Conservation (phyloP, 2,888 invertebrate genomes). For the Antheraea assamensis region DNA sequence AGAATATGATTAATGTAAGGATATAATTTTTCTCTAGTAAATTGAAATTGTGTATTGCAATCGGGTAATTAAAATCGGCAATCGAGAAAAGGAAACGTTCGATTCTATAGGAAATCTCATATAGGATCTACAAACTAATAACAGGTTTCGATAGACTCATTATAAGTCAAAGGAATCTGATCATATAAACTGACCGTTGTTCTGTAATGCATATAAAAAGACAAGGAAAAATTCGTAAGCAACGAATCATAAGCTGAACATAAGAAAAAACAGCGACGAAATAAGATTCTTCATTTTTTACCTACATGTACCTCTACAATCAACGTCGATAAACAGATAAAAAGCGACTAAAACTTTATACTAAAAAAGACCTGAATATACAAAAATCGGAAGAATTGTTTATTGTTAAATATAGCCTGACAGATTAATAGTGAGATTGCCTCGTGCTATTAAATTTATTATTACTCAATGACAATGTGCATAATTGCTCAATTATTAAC, state of each 20-base stretch:
- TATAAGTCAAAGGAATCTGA: not conserved
- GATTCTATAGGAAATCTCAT: not conserved
- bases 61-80: not conserved
- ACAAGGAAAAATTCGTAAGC: constrained; percentile 1
- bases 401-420: not conserved
- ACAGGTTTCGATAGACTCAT: not conserved
- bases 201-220: not conserved
- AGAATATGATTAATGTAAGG: not conserved
- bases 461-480: not conserved
- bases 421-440: not conserved
- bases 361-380: not conserved
- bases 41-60: too few relatives aligned
- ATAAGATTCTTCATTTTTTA: constrained; percentile 23
- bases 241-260: constrained; percentile 2
- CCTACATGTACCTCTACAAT: not conserved
- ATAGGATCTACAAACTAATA: not conserved
- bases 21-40: too few relatives aligned
- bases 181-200: not conserved
- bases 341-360: not conserved
- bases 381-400: not conserved
- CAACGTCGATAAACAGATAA: not conserved
- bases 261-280: constrained; percentile 18
- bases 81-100: not conserved
- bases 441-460: not conserved
- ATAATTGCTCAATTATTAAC: not conserved